Base-by-base conservation (phyloP, 2,797 vertebrate species). In the Adelosebastes latens region DNA sequence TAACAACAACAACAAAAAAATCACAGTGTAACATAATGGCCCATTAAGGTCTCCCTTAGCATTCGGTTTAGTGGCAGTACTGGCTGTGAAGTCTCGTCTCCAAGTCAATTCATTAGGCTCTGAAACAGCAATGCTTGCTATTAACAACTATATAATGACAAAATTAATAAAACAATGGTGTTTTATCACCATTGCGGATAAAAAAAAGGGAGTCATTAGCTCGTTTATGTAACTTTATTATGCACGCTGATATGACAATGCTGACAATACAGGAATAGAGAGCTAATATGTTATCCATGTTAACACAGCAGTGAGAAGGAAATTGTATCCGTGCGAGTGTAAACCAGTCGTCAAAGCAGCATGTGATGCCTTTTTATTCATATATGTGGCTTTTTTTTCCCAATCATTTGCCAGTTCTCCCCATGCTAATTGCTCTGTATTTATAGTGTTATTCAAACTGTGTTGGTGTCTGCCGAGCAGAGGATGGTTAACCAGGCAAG, bases 121-220 rank as follows among this genome's bases (percentile, higher is more conserved):
- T 74, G 59, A 62, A 79, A 84, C 27, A 14, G 29, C 60, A 16
- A 56, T 16, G 62, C 66, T 73, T 69, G 25, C 65, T 31, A 82
- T 78, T 83, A 86, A 89, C 72, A 77, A 81, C 34, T 59, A 75
- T 77, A 27, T 85, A 75, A 90, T 58, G 68, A 70, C 29, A 10
- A 52, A 65, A 84, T 85, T 70, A 46, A 82, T 81, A 69, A 85
- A 87, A 83, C 32, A 78, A 64, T 78, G n/a, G 12, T 42, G 49
- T 77, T 79, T 61, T 79, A 62, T 77, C n/a, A 25, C 24, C 22
- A 36, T 20, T 61, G 25, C 1, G 12, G 62, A 63, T 79, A 14
- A 52, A 63, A 29, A 79, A 78, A 8, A 75, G 13, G 8, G 25
- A 79, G 68, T 60, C 3, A 0, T 75, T 72, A 29, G 32, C 72